Evolutionary conservation across 2,888 invertebrate genomes (phyloP).

Genomic region (Drosophila robusta): DNA sequence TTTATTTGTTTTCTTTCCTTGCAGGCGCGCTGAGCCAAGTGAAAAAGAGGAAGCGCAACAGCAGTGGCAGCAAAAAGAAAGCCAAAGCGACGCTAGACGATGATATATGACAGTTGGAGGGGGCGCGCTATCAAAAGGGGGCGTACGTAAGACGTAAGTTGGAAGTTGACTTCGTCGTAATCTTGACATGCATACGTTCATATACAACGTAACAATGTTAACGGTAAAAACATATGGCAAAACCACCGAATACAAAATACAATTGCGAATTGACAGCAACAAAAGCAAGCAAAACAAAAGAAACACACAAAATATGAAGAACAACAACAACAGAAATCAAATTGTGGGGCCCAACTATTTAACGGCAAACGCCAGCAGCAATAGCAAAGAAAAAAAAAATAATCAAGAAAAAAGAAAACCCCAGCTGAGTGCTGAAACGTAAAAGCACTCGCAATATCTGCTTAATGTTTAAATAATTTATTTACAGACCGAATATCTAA

Average conservation of each 20-base stretch:
- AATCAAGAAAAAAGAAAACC: neutral
- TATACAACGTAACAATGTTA: conserved; percentile 29
- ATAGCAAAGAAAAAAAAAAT: conserved; percentile 15
- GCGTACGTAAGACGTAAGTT: neutral
- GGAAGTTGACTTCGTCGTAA: neutral
- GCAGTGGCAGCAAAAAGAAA: conserved; percentile 35
- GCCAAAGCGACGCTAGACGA: conserved; percentile 32
- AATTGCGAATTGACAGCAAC: conserved; percentile 3
- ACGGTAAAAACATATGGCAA: conserved; percentile 41
- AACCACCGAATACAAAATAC: conserved; percentile 13
- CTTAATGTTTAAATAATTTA: conserved; percentile 4
- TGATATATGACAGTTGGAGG: conserved; percentile 35
- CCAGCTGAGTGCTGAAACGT: conserved; percentile 1
- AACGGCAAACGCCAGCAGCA: conserved; percentile 39
- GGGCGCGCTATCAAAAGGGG: conserved; percentile 3
- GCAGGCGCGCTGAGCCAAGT: conserved; percentile 27
- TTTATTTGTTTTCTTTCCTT: conserved; percentile 50
- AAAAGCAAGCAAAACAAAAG: conserved; percentile 19
- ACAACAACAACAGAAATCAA: conserved; percentile 16
- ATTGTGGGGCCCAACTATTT: conserved; percentile 50
- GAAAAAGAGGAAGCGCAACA: conserved; percentile 36
- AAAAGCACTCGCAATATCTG: conserved; percentile 5
- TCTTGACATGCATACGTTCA: conserved; percentile 22
- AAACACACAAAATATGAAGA: conserved; percentile 22
- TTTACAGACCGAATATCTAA: too few relatives aligned